Conservation (phyloP, 1,140 invertebrate species). For the Leptonema lineaticorne region DNA sequence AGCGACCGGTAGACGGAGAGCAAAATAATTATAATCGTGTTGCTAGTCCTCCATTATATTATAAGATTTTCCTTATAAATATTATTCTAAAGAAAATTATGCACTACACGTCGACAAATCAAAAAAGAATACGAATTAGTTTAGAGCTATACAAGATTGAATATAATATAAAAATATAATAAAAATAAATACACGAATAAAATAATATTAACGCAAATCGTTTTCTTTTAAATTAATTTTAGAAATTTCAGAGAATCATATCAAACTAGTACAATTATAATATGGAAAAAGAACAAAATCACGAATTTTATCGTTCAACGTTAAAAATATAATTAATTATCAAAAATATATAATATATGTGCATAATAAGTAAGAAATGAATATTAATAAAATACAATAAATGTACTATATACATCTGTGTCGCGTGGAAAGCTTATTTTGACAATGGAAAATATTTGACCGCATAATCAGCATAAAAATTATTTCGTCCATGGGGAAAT, state of each 20-base stretch:
- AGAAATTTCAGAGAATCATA: not conserved
- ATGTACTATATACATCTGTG: no score
- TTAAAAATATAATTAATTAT: no score
- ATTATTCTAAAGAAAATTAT: no score
- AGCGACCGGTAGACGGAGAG: not conserved
- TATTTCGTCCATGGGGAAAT: slow-evolving; percentile 32
- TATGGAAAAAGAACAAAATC: no score
- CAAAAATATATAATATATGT: no score
- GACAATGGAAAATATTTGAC: slow-evolving; percentile 28
- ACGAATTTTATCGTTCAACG: no score
- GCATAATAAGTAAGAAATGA: no score
- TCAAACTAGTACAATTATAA: no score
- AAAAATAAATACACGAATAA: not conserved
- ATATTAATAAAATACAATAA: no score
- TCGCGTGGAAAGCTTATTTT: not conserved
- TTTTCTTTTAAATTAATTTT: not conserved
- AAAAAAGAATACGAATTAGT: no score
- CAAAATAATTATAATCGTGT: slow-evolving; percentile 12
- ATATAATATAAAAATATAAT: not conserved
- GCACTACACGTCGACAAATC: no score
- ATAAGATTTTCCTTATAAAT: not conserved
- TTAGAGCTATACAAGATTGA: no score
- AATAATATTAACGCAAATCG: not conserved
- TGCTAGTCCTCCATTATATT: not conserved
- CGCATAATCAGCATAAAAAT: slow-evolving; percentile 29